phyloP scores from a whole-genome alignment of 1,140 invertebrate genomes.

The Neuroterus valhalla region DNA sequence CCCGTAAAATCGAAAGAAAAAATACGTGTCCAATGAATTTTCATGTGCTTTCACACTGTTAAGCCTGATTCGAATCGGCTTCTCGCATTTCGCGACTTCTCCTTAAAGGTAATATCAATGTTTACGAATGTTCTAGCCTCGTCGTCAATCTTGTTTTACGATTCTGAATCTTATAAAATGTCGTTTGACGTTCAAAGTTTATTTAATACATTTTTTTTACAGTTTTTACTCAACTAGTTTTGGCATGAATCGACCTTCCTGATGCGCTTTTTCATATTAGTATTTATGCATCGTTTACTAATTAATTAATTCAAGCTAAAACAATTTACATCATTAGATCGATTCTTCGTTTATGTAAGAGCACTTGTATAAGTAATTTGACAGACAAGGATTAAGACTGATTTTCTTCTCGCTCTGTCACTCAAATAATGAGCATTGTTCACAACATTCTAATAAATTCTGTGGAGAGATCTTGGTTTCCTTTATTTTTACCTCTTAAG shows the following conservation, averaged over 20 bases:
- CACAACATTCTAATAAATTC: constrained; percentile 45
- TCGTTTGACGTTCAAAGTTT: neutral
- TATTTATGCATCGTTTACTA: constrained; percentile 5
- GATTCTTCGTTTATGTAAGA: neutral
- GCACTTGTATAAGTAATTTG: constrained; percentile 8
- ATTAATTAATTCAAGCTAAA: neutral
- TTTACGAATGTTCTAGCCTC: no score
- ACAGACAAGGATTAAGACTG: constrained; percentile 47
- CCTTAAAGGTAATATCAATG: no score
- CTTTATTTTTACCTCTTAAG: constrained; percentile 42
- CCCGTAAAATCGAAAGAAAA: no score
- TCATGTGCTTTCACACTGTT: no score
- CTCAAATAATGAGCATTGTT: constrained; percentile 42
- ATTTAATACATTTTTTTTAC: neutral
- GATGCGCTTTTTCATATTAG: neutral
- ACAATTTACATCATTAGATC: neutral
- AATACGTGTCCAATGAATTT: no score
- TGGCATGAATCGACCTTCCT: neutral
- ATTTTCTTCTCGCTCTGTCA: constrained; percentile 45
- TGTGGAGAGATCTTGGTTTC: constrained; percentile 26
- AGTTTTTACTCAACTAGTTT: neutral
- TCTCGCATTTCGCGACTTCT: no score
- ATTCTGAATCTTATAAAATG: no score
- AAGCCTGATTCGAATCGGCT: no score
- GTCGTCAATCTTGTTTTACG: no score